A percentile compares a stretch with the other conserved stretches of the same genome.
These are phyloP conservation scores for Chrysodeixis includens DNA, from an alignment of 2,888 invertebrate genomes.

Conservation along the genomic window DNA sequence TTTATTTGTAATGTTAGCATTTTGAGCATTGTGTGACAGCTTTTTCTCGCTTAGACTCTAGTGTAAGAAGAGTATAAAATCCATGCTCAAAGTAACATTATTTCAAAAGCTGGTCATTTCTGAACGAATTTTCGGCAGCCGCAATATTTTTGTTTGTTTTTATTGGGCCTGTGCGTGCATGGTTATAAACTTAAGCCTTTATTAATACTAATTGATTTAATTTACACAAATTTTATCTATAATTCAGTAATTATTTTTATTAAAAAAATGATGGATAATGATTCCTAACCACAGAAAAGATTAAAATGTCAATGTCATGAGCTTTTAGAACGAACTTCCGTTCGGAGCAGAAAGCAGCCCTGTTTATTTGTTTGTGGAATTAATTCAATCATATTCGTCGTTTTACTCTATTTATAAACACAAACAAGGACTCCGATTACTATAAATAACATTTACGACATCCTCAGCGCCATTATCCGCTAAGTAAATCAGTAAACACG, in stretches of 20 bases:
- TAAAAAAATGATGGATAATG: background rate
- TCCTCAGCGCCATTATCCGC: conserved; percentile 12
- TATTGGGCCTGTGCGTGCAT: background rate
- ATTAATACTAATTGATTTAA: background rate
- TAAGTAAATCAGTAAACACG: conserved; percentile 15
- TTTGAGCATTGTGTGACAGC: background rate
- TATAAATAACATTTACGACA: conserved; percentile 53
- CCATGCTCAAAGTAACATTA: background rate
- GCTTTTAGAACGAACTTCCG: conserved; percentile 54
- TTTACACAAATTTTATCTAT: too few species aligned
- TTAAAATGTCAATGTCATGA: conserved; percentile 21
- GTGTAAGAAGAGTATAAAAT: background rate
- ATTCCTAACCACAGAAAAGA: conserved; percentile 9
- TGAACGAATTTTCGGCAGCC: background rate
- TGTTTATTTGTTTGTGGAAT: conserved; percentile 55
- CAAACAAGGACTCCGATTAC: conserved; percentile 50
- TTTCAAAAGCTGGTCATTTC: background rate
- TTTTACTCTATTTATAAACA: conserved; percentile 66
- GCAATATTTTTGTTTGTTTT: background rate
- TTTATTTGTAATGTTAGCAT: background rate
- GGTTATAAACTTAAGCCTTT: background rate
- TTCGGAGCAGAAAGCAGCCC: conserved; percentile 9
- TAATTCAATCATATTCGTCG: conserved; percentile 37
- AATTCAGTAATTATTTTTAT: background rate
- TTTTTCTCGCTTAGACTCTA: background rate